Base-by-base conservation (phyloP, 1,140 invertebrate species). In the Chrysoperla carnea region DNA sequence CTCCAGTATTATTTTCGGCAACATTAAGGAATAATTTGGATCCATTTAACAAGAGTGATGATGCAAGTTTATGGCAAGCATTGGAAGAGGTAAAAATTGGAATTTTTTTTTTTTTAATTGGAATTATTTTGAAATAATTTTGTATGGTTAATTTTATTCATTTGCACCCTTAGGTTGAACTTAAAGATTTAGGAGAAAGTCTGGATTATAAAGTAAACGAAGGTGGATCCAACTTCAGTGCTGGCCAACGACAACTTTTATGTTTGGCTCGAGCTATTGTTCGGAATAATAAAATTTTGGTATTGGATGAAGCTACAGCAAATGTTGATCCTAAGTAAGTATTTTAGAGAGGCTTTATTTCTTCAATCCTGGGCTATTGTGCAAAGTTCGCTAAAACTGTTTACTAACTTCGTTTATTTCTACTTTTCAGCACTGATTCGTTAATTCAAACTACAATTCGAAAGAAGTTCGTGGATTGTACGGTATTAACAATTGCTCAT, bases 301-400 rank as follows among this genome's bases (percentile, higher is more conserved):
- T 92, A 12, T 62, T 92, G 31, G 88, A 91, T 60, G 87, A 92
- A 56, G 79, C 80, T 1, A 81, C 80, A 0, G 78, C 79, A n/a
- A 84, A 87, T 50, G 81, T 92, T 11, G 87, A 92, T 58, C 73
- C 72, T 8, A 69, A 77, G 63, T 78, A 63, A 60, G 63, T 59
- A 8, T 13, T 13, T 11, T 14, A 2, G 8, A 37, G 3, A 13
- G 13, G 8, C 14, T 15, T 37, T 14, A 17, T 37, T 17, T 13
- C n/a, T n/a, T n/a, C n/a, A 33, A 33, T 33, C 31, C 7, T 7
- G n/a, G n/a, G 7, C 7, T 7, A 33, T 7, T 33, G 7, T n/a
- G 7, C 31, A 7, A 8, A 23, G 5, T 23, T 23, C 17, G 17
- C 5, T 23, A 23, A 23, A 23, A 33, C 8, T 33, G 6, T 11